These are phyloP conservation scores for Pachycephus smyrnensis DNA, from an alignment of 2,888 invertebrate species.

Conservation along the genomic window DNA sequence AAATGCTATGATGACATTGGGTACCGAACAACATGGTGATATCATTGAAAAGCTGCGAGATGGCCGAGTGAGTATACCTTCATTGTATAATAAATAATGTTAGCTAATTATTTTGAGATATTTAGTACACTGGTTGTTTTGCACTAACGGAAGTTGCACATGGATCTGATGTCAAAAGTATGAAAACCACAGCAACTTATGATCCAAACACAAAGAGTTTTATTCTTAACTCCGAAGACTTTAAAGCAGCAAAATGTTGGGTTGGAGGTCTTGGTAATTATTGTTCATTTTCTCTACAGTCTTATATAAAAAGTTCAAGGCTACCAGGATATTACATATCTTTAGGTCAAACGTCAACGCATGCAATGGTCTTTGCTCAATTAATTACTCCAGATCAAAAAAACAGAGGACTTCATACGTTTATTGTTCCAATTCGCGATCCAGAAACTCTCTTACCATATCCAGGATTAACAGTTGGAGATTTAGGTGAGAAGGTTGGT, in stretches of 20 bases:
- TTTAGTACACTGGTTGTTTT: slow-evolving; percentile 82
- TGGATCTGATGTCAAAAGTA: slow-evolving; percentile 92
- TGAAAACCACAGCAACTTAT: slow-evolving; percentile 91
- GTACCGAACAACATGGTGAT: slow-evolving; percentile 66
- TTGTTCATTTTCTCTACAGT: background rate
- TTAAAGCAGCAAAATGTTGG: slow-evolving; percentile 98
- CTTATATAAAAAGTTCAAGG: background rate
- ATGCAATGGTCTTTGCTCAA: slow-evolving; percentile 90
- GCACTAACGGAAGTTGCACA: slow-evolving; percentile 94
- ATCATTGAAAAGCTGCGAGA: slow-evolving; percentile 56
- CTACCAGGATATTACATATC: background rate
- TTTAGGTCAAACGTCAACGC: slow-evolving; percentile 83
- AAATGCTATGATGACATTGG: slow-evolving; percentile 65
- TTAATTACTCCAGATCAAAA: slow-evolving; percentile 81
- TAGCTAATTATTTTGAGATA: slow-evolving; percentile 14
- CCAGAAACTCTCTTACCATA: slow-evolving; percentile 77
- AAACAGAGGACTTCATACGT: slow-evolving; percentile 88
- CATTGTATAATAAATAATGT: slow-evolving; percentile 11
- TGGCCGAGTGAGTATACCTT: slow-evolving; percentile 52
- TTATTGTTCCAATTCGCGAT: slow-evolving; percentile 88
- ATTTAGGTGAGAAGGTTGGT: slow-evolving; percentile 93
- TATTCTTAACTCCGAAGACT: slow-evolving; percentile 90
- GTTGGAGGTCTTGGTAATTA: slow-evolving; percentile 85
- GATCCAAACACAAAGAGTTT: slow-evolving; percentile 83
- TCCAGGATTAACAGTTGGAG: slow-evolving; percentile 88